Evolutionary conservation across 1,140 invertebrate genomes (phyloP).

Genomic region (Brachionus plicatilis): DNA sequence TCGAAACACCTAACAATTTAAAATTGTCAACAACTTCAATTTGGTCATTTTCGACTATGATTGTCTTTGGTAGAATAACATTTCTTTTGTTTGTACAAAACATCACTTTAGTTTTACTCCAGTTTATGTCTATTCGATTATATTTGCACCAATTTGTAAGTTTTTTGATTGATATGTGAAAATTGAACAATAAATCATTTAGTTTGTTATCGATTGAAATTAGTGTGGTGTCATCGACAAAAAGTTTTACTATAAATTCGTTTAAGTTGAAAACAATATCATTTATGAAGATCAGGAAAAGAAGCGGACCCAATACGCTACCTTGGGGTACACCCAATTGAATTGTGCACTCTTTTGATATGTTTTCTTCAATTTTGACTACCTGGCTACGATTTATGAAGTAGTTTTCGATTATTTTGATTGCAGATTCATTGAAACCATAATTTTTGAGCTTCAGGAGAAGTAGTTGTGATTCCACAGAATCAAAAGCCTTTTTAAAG

Average conservation of each 20-base stretch:
- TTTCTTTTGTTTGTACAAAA: not conserved
- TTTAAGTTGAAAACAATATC: not conserved
- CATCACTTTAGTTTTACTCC: not conserved
- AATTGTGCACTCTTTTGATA: not conserved
- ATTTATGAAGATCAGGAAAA: conserved; percentile 20
- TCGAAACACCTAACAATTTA: not conserved
- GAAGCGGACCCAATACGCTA: too few relatives aligned
- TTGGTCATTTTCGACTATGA: not conserved
- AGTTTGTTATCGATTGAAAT: not conserved
- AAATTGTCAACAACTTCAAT: not conserved
- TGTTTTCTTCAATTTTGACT: not conserved
- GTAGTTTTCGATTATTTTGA: conserved; percentile 9
- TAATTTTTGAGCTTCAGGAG: not conserved
- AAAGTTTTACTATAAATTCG: not conserved
- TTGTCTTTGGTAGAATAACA: not conserved
- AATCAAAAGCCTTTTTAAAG: conserved; percentile 33
- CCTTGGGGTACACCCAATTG: too few relatives aligned
- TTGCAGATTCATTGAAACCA: not conserved
- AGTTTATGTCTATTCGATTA: conserved; percentile 1
- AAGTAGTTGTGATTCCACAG: not conserved
- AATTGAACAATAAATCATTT: not conserved
- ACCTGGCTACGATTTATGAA: not conserved
- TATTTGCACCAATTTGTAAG: not conserved
- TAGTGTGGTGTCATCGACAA: not conserved
- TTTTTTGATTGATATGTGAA: not conserved